phyloP scores from a whole-genome alignment of 2,797 vertebrate species.

The Scleropages formosus region DNA sequence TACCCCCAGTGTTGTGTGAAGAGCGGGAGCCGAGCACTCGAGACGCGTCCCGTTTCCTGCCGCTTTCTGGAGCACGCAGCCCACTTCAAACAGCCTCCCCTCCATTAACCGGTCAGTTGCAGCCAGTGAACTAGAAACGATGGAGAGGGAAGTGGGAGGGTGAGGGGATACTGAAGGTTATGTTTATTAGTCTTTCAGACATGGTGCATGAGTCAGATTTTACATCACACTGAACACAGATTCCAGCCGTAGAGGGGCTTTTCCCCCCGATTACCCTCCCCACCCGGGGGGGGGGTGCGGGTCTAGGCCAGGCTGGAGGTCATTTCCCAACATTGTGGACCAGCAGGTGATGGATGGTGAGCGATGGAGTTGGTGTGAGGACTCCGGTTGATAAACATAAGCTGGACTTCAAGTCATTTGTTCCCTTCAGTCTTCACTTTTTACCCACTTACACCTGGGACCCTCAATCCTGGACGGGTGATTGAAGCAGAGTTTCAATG shows the following conservation, averaged over 20 bases:
- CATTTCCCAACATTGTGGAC: constrained; percentile 27
- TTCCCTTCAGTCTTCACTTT: constrained; percentile 4
- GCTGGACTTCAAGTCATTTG: background rate
- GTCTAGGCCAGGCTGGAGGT: constrained; percentile 19
- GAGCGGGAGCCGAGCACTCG: constrained; percentile 25
- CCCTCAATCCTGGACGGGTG: background rate
- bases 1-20: constrained; percentile 22
- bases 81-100: constrained; percentile 32
- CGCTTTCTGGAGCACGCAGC: constrained; percentile 37
- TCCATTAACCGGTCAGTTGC: constrained; percentile 37
- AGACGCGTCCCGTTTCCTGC: constrained; percentile 9
- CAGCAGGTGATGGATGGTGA: background rate
- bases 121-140: constrained; percentile 28
- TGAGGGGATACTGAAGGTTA: constrained; percentile 35
- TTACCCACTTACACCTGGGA: background rate
- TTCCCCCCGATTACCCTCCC: background rate
- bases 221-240: constrained; percentile 58
- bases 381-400: constrained; percentile 27
- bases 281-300: background rate
- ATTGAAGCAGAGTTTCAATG: background rate
- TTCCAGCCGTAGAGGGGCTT: constrained; percentile 43
- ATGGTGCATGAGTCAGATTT: constrained; percentile 52
- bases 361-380: constrained; percentile 1
- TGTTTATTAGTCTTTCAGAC: constrained; percentile 54
- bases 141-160: constrained; percentile 28